phyloP scores from a whole-genome alignment of 1,140 invertebrate species.

The Heterodera schachtii region DNA sequence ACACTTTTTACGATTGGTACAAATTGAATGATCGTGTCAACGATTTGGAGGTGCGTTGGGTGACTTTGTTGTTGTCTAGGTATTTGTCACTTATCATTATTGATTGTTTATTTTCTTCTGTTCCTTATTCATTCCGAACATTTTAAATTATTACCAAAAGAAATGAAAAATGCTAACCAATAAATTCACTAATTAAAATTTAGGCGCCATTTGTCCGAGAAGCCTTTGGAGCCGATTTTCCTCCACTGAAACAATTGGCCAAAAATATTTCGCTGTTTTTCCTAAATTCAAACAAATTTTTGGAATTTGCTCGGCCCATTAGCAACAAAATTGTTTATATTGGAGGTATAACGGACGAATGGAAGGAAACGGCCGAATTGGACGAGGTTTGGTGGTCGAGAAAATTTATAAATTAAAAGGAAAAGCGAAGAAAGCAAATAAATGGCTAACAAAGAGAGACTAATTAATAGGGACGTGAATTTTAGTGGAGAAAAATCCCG shows the following conservation, averaged over 20 bases:
- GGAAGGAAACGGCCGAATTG: background rate
- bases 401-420: background rate
- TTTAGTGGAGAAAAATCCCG: too few relatives aligned
- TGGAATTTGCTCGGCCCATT: constrained; percentile 50
- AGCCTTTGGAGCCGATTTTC: constrained; percentile 34
- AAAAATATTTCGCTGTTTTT: constrained; percentile 46
- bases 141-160: background rate
- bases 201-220: constrained; percentile 24
- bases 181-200: background rate
- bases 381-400: background rate
- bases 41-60: background rate
- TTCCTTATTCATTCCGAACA: background rate
- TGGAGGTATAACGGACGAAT: constrained; percentile 42
- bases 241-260: constrained; percentile 29
- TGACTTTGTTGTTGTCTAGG: too few relatives aligned
- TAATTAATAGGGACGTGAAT: too few relatives aligned
- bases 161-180: too few relatives aligned
- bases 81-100: too few relatives aligned
- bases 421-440: too few relatives aligned
- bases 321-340: constrained; percentile 50
- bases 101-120: background rate
- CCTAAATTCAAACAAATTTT: constrained; percentile 42
- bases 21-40: constrained; percentile 27
- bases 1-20: constrained; percentile 30
- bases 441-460: too few relatives aligned